These are phyloP conservation scores for Rhinopomastus cyanomelas DNA, from an alignment of 2,113 vertebrate genomes.

Conservation along the genomic window DNA sequence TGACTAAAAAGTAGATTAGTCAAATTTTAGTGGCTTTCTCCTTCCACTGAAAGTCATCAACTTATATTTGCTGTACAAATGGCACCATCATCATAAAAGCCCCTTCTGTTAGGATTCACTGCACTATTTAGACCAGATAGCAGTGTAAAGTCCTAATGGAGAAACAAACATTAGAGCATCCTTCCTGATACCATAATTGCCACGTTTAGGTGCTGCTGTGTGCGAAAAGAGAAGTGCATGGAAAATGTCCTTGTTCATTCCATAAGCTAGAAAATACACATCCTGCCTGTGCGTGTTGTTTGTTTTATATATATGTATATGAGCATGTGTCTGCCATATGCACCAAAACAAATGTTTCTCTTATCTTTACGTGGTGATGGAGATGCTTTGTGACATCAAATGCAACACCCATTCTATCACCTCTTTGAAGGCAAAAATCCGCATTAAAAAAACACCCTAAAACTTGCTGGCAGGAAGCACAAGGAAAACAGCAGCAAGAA, in stretches of 20 bases:
- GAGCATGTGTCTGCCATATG: neutral
- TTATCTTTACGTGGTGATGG: neutral
- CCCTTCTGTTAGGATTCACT: slow-evolving; percentile 51
- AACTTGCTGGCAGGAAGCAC: neutral
- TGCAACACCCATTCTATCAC: neutral
- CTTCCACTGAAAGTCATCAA: slow-evolving; percentile 33
- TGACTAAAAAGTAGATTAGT: slow-evolving; percentile 40
- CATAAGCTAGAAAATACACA: neutral
- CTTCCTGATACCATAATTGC: slow-evolving; percentile 41
- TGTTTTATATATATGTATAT: neutral
- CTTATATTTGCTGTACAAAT: slow-evolving; percentile 55
- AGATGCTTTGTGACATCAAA: neutral
- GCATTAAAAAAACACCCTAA: neutral
- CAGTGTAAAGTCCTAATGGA: slow-evolving; percentile 45
- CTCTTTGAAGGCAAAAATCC: neutral
- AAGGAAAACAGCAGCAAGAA: neutral
- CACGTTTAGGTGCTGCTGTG: slow-evolving; percentile 33
- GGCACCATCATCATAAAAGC: slow-evolving; percentile 48
- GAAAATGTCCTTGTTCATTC: slow-evolving; percentile 29
- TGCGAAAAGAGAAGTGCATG: slow-evolving; percentile 42
- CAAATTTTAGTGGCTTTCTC: slow-evolving; percentile 49
- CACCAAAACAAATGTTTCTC: neutral
- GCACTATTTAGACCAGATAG: slow-evolving; percentile 47
- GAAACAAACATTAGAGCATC: slow-evolving; percentile 58
- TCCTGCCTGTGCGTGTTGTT: neutral